Base-by-base conservation (phyloP, 2,113 vertebrate species). In the Sphaerodactylus townsendi region DNA sequence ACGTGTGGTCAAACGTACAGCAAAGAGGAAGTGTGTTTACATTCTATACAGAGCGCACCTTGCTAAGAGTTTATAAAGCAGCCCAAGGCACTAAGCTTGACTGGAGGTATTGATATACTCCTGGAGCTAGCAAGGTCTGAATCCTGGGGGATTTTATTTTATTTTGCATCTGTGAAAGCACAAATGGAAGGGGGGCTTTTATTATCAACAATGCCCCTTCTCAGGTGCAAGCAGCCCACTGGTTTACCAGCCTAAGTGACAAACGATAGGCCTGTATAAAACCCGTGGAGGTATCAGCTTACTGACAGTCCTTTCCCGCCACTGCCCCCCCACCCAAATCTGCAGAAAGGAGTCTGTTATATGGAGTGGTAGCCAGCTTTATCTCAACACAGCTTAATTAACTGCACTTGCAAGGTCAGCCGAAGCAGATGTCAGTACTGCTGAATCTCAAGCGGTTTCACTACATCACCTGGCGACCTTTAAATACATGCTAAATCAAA, bases 401-500 rank as follows among this genome's bases (percentile, higher is more conserved):
- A 82, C 71, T 35, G 81, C 50, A 35, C n/a, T 48, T 48, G 81
- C 70, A 82, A 74, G 81, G 81, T 82, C 81, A 82, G 21, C 33
- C 59, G 39, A 64, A 82, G 71, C 81, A 74, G 56, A 82, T 75
- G 71, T 82, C 71, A 44, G 70, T 35, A 35, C 30, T 23, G 71
- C 46, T 74, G 81, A 65, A 59, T 74, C 70, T 74, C 41, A 48
- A 50, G 72, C n/a, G 23, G 72, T 65, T 82, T 74, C 56, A 48
- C 81, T 48, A 65, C 56, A 82, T 82, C 81, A 82, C 81, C 81
- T 82, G 71, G 81, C 23, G 56, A 82, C 71, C 71, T 73, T 64
- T 82, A 64, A 82, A 82, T 82, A 35, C 81, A 74, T 74, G 81
- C 81, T 82, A 74, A 75, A 82, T 74, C 81, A 74, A 74, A 82